These are phyloP conservation scores for Drosophila anomelani DNA, from an alignment of 2,888 invertebrate species.

Conservation along the genomic window DNA sequence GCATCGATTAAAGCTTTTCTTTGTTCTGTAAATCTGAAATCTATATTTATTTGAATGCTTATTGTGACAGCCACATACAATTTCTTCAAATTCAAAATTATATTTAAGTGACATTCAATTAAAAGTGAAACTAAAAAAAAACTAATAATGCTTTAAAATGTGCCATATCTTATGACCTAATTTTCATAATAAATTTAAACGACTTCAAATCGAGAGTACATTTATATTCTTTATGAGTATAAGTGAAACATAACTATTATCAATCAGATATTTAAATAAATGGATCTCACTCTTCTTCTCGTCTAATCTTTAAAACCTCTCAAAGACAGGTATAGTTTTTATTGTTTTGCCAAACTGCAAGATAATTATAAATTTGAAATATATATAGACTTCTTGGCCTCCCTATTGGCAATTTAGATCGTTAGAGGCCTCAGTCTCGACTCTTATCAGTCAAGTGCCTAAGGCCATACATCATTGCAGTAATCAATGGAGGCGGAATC, in stretches of 20 bases:
- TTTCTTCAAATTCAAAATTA: neutral
- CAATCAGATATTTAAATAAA: no score
- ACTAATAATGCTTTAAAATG: neutral
- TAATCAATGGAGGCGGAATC: slow-evolving; percentile 19
- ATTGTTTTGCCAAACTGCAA: slow-evolving; percentile 1
- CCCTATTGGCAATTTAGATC: slow-evolving; percentile 1
- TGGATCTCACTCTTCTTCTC: neutral
- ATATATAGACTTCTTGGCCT: slow-evolving; percentile 11
- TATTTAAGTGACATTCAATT: neutral
- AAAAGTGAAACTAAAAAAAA: neutral
- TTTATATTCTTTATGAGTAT: neutral
- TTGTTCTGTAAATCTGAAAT: neutral
- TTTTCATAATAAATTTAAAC: no score
- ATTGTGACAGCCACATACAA: no score
- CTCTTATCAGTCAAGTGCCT: slow-evolving; percentile 37
- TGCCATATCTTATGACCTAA: neutral
- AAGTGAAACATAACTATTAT: neutral
- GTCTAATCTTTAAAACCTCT: neutral
- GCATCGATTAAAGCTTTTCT: neutral
- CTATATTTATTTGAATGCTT: no score
- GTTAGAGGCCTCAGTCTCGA: slow-evolving; percentile 14
- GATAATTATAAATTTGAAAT: slow-evolving; percentile 10
- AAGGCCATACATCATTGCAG: slow-evolving; percentile 32
- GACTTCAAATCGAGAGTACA: neutral
- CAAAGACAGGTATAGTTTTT: neutral